Evolutionary conservation across 2,797 vertebrate species (phyloP).

Genomic region (Tachyglossus aculeatus): DNA sequence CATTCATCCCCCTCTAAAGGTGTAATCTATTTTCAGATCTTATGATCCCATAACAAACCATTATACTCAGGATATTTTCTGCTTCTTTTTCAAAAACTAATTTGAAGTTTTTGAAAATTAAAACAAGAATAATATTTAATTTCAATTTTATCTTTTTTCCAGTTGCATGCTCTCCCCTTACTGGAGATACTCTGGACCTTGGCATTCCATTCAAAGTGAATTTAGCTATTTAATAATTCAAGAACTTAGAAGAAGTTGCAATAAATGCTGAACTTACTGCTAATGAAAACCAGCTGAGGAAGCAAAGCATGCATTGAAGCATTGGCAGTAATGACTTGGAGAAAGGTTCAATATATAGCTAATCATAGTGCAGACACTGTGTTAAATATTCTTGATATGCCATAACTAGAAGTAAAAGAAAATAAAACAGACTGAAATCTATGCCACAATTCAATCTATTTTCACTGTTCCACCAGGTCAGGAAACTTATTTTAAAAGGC

Average conservation of each 20-base stretch:
- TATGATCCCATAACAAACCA: slow-evolving; percentile 32
- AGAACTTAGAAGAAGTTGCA: slow-evolving; percentile 37
- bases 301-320: slow-evolving; percentile 51
- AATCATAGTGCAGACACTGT: slow-evolving; percentile 12
- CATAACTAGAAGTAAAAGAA: background rate
- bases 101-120: background rate
- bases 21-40: slow-evolving; percentile 1
- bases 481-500: background rate
- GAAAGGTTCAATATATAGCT: slow-evolving; percentile 50
- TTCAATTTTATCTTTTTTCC: slow-evolving; percentile 20
- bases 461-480: background rate
- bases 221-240: slow-evolving; percentile 59
- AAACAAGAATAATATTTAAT: background rate
- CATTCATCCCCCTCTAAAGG: background rate
- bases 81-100: slow-evolving; percentile 44
- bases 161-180: slow-evolving; percentile 35
- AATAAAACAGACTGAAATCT: background rate
- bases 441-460: background rate
- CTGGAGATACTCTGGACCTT: slow-evolving; percentile 31
- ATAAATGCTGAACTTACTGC: slow-evolving; percentile 27
- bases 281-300: slow-evolving; percentile 60
- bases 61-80: background rate
- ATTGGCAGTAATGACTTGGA: slow-evolving; percentile 36
- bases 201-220: slow-evolving; percentile 34
- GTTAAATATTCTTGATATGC: background rate